Conservation (phyloP, 2,113 vertebrate genomes). For the Oncorhynchus keta region DNA sequence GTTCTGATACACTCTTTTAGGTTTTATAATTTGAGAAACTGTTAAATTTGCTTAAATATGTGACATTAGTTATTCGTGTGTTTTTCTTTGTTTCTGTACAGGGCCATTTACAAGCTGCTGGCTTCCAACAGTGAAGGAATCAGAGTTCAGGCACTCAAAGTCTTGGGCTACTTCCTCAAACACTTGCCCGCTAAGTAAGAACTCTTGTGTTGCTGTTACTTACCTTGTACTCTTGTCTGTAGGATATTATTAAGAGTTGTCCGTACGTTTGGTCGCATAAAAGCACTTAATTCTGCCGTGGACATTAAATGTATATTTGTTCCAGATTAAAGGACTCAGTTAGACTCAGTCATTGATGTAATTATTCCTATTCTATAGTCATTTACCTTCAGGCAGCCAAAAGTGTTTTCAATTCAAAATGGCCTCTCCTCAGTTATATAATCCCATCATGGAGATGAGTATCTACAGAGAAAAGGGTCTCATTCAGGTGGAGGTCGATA, state of each 20-base stretch:
- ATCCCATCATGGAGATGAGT: not conserved
- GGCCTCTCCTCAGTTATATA: not conserved
- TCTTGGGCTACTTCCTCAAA: slow-evolving; percentile 95
- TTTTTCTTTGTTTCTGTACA: slow-evolving; percentile 59
- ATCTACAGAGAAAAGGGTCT: not conserved
- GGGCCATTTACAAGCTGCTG: slow-evolving; percentile 93
- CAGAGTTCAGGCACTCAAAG: slow-evolving; percentile 93
- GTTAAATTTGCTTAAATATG: no score
- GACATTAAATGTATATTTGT: no score
- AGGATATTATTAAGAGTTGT: not conserved
- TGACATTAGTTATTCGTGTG: not conserved
- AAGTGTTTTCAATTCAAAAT: not conserved
- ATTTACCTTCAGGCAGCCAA: no score
- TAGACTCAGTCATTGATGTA: not conserved
- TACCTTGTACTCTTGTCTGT: not conserved
- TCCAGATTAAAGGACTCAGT: not conserved
- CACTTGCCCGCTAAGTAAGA: slow-evolving; percentile 91
- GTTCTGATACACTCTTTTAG: no score
- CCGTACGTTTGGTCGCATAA: not conserved
- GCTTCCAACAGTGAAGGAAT: slow-evolving; percentile 95
- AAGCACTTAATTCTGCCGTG: not conserved
- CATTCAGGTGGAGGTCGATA: not conserved
- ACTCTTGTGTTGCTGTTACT: not conserved
- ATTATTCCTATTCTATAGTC: no score
- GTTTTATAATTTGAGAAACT: no score